phyloP scores from a whole-genome alignment of 2,888 invertebrate species.

The Erannis defoliaria region DNA sequence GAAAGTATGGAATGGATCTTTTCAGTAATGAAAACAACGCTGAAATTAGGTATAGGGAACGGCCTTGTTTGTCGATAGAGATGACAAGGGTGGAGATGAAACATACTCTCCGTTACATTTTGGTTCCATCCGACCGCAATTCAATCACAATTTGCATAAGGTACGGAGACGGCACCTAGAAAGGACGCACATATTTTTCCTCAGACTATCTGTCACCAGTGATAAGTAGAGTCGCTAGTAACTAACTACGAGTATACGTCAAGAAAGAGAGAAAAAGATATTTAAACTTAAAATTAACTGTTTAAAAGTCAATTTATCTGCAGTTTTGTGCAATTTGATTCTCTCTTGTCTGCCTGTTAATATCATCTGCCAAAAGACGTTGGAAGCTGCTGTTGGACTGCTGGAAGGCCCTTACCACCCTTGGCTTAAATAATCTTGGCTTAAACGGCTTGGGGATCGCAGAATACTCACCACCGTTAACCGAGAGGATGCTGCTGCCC shows the following conservation, averaged over 20 bases:
- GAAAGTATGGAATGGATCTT: constrained; percentile 22
- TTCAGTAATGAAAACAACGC: constrained; percentile 26
- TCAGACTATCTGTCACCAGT: not conserved
- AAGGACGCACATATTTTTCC: constrained; percentile 10
- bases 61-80: constrained; percentile 25
- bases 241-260: not conserved
- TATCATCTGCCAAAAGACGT: no score
- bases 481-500: no score
- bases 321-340: no score
- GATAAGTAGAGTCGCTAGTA: not conserved
- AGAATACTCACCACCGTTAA: no score
- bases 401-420: no score
- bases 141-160: constrained; percentile 34
- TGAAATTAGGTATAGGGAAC: constrained; percentile 26
- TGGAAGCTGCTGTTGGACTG: no score
- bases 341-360: no score
- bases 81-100: constrained; percentile 30
- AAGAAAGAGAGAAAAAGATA: not conserved
- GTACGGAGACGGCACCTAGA: constrained; percentile 3
- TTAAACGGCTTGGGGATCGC: no score
- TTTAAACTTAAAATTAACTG: no score
- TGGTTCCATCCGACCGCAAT: constrained; percentile 15
- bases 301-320: no score
- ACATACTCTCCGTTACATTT: constrained; percentile 19
- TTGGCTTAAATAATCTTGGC: no score